phyloP scores from a whole-genome alignment of 2,113 vertebrate genomes.

The Xiphophorus maculatus region DNA sequence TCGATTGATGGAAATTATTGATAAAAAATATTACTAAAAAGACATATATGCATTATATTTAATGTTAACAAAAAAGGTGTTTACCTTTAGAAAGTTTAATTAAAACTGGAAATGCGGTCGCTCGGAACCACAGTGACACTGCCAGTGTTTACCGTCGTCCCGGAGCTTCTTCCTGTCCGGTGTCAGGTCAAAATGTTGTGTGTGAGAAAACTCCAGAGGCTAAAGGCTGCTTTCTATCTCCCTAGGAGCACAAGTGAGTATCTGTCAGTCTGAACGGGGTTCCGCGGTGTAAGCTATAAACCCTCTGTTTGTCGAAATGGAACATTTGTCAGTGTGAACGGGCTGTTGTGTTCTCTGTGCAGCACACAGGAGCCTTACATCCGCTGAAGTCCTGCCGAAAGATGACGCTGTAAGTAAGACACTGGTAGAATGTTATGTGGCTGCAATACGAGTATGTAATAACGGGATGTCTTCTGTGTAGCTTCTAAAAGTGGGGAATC shows the following conservation, averaged over 20 bases:
- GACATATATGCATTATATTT: no score
- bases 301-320: neutral
- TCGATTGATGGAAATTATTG: no score
- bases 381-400: slow-evolving; percentile 10
- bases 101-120: neutral
- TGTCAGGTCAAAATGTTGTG: slow-evolving; percentile 61
- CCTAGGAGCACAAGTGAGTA: slow-evolving; percentile 28
- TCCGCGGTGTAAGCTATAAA: neutral
- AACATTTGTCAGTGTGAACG: neutral
- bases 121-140: neutral
- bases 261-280: accelerated
- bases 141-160: neutral
- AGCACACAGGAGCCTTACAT: slow-evolving; percentile 56
- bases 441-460: neutral
- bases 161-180: slow-evolving; percentile 29
- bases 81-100: neutral
- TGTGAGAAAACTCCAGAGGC: slow-evolving; percentile 26
- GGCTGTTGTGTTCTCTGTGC: neutral
- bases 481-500: slow-evolving; percentile 89
- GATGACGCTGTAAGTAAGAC: slow-evolving; percentile 56
- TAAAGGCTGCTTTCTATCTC: slow-evolving; percentile 23
- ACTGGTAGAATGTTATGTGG: neutral
- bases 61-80: no score
- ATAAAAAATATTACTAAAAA: no score
- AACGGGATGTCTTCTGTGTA: slow-evolving; percentile 40